Percentiles rank a stretch among this genome's conserved stretches.
Conservation (phyloP, 23 tunicate species). For the Trididemnum clinides region DNA sequence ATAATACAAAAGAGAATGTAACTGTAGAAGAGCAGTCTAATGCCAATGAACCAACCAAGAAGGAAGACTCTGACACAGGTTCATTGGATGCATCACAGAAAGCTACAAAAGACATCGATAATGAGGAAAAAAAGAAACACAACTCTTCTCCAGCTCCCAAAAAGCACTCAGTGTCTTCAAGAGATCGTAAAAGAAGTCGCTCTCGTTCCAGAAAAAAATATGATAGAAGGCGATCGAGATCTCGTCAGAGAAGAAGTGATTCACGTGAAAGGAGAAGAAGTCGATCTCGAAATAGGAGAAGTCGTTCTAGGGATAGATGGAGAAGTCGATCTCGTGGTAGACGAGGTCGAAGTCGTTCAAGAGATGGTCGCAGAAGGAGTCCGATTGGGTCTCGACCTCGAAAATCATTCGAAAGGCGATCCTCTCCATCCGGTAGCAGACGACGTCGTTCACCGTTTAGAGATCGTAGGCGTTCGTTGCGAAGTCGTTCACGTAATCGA, state of each 20-base stretch:
- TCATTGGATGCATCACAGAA: neutral
- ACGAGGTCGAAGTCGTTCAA: slow-evolving; percentile 41
- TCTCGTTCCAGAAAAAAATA: slow-evolving; percentile 8
- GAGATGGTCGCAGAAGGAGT: slow-evolving; percentile 41
- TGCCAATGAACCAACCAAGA: neutral
- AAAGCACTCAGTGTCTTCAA: neutral
- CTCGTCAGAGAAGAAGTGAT: neutral
- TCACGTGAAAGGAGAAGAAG: slow-evolving; percentile 43
- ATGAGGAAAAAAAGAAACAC: neutral
- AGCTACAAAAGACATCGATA: neutral
- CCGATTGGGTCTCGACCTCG: slow-evolving; percentile 21
- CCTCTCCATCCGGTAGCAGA: neutral
- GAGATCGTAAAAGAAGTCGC: slow-evolving; percentile 38
- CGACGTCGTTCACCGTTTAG: slow-evolving; percentile 1
- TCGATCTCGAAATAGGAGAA: slow-evolving; percentile 28
- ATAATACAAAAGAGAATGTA: slow-evolving; percentile 5
- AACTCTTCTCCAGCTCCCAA: neutral
- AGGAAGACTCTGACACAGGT: neutral
- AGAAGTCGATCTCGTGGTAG: slow-evolving; percentile 44
- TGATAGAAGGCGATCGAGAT: slow-evolving; percentile 13
- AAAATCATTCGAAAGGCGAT: slow-evolving; percentile 4
- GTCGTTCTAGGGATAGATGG: slow-evolving; percentile 35
- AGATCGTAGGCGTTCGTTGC: neutral
- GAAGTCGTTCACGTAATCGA: neutral
- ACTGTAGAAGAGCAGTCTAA: neutral